Evolutionary conservation across 2,888 invertebrate species (phyloP).

Genomic region (Sceliomorpha sp.): DNA sequence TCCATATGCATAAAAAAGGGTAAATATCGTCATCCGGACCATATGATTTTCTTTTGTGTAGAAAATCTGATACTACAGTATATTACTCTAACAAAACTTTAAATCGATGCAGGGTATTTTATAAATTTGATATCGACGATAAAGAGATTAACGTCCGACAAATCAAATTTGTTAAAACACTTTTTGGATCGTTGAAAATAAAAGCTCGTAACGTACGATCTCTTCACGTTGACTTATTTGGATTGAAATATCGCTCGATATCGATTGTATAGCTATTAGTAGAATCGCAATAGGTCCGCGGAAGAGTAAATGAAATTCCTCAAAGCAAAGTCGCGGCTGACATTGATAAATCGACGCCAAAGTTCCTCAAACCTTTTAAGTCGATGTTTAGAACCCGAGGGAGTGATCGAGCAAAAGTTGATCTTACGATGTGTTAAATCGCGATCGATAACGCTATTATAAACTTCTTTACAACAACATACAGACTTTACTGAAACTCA

Average conservation of each 20-base stretch:
- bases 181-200: no score
- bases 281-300: conserved; percentile 38
- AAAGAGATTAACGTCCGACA: no score
- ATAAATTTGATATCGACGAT: no score
- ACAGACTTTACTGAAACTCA: conserved; percentile 1
- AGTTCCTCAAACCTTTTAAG: conserved; percentile 50
- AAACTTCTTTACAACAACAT: conserved; percentile 25
- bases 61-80: no score
- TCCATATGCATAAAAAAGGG: no score
- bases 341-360: conserved; percentile 49
- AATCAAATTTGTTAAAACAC: no score
- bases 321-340: conserved; percentile 40
- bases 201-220: no score
- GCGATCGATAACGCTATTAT: conserved; percentile 39
- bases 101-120: no score
- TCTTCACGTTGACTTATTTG: no score
- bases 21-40: no score
- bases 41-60: no score
- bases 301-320: conserved; percentile 43
- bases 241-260: conserved; percentile 21
- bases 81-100: no score
- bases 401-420: conserved; percentile 46
- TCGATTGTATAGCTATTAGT: conserved; percentile 38
- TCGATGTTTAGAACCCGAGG: conserved; percentile 42
- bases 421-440: conserved; percentile 46